These are phyloP conservation scores for Drosophila atripex DNA, from an alignment of 2,888 invertebrate species.

Conservation along the genomic window DNA sequence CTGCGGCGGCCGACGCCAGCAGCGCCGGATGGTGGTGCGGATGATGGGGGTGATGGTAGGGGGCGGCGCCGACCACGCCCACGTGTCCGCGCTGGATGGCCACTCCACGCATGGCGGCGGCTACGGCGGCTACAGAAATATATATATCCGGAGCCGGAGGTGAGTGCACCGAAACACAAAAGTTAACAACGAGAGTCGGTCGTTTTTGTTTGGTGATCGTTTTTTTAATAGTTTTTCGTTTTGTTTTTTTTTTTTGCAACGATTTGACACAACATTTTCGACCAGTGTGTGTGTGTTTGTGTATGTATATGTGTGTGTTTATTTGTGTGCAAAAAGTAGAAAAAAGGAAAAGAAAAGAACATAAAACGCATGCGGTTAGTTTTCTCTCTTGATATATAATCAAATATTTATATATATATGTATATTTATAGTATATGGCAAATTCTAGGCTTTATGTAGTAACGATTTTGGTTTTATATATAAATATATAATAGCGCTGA, in stretches of 20 bases:
- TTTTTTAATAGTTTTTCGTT: conserved; percentile 38
- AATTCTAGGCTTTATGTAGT: conserved; percentile 73
- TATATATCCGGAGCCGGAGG: conserved; percentile 46
- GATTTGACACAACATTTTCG: conserved; percentile 75
- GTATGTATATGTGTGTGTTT: conserved; percentile 52
- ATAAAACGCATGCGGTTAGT: conserved; percentile 83
- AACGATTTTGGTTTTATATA: conserved; percentile 44
- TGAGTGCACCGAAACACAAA: conserved; percentile 42
- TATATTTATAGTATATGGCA: conserved; percentile 55
- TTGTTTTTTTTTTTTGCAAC: conserved; percentile 56
- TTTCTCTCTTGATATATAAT: conserved; percentile 68
- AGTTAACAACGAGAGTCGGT: conserved; percentile 50
- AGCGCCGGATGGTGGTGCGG: conserved; percentile 85
- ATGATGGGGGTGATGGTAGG: conserved; percentile 78
- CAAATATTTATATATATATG: conserved; percentile 68
- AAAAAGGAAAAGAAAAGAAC: conserved; percentile 82
- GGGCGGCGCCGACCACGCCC: conserved; percentile 86
- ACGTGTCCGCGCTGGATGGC: conserved; percentile 89
- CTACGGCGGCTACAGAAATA: conserved; percentile 72
- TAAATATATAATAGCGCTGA: conserved; percentile 60
- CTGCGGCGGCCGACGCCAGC: conserved; percentile 88
- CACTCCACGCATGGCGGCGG: conserved; percentile 91
- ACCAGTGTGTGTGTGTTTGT: conserved; percentile 61
- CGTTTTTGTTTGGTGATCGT: conserved; percentile 46
- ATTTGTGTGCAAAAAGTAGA: conserved; percentile 81